A percentile compares a stretch with the other conserved stretches of the same genome.
Evolutionary conservation across 2,888 invertebrate species (phyloP).

Genomic region (Tortricodes alternella): DNA sequence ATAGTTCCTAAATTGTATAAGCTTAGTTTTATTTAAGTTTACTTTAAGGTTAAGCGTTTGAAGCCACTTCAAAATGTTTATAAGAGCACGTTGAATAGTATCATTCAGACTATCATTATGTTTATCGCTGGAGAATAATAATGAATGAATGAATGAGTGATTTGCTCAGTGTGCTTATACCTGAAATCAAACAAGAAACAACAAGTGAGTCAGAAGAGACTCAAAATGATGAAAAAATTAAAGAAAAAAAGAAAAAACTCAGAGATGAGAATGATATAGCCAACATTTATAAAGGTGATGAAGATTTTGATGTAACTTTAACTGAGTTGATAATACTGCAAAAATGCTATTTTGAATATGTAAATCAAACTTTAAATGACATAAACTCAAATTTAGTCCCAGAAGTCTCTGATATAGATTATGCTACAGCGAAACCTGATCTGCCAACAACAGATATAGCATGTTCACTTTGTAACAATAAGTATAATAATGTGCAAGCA

Average conservation of each 20-base stretch:
- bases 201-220: conserved; percentile 46
- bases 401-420: conserved; percentile 55
- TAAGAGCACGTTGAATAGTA: no score
- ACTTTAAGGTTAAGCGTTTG: no score
- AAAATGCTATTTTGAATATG: conserved; percentile 69
- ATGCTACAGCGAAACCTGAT: conserved; percentile 49
- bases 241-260: conserved; percentile 36
- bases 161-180: conserved; percentile 46
- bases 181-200: conserved; percentile 46
- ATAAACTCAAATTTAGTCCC: conserved; percentile 58
- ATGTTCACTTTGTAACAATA: conserved; percentile 62
- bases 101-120: no score
- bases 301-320: conserved; percentile 74
- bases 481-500: conserved; percentile 45
- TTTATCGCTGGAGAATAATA: no score
- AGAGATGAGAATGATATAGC: conserved; percentile 37
- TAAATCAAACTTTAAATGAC: conserved; percentile 49
- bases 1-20: no score
- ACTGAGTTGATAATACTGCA: conserved; percentile 71
- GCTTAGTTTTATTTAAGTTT: no score
- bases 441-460: conserved; percentile 43
- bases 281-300: conserved; percentile 61
- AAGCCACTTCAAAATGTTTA: no score
- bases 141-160: no score
- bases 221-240: conserved; percentile 41